Base-by-base conservation (phyloP, 1,140 invertebrate species). In the Drosophila nigrodunni region DNA sequence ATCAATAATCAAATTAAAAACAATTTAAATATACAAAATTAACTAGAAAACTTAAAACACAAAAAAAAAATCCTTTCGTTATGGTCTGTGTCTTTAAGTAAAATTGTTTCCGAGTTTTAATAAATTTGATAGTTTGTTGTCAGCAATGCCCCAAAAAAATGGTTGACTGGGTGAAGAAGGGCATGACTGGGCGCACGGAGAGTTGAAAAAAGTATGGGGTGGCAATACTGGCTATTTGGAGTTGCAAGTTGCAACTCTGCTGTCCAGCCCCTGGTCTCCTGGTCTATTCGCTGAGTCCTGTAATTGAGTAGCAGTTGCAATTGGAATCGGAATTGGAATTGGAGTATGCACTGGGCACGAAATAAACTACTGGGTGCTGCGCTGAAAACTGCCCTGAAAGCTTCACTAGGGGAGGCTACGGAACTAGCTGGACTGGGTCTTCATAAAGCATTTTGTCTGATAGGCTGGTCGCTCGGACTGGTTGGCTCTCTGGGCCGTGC, bases 401-500 rank as follows among this genome's bases (percentile, higher is more conserved):
- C 37, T 9, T 10, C 10, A 39, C 37, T 39, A 41, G 2, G 39
- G 10, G n/a, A 30, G 25, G 25, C 25, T 30, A 30, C 25, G 25
- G 25, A 30, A 21, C 9, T 11, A 15, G 21, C 49, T 68, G 57
- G 58, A 62, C 58, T 59, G 55, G 18, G 52, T 58, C 59, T 21
- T 41, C 49, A 47, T 57, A 58, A 70, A 54, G 60, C 75, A 70
- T 75, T 73, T 18, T 67, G 78, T 68, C 62, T 81, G 82, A 82
- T 86, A 82, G 82, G 82, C 78, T 86, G 88, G 89, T 89, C 85
- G 83, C 80, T 89, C 75, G 85, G 81, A 79, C 81, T 52, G 60
- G 41, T 41, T 47, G 74, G 52, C 58, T 91, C 76, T 82, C 77
- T 80, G 80, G 54, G 61, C 37, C 61, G 39, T 34, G n/a, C 50